Percentiles rank a stretch among this genome's conserved stretches.
phyloP scores from a whole-genome alignment of 2,797 vertebrate species.

The Xiphorhynchus erythropygius region DNA sequence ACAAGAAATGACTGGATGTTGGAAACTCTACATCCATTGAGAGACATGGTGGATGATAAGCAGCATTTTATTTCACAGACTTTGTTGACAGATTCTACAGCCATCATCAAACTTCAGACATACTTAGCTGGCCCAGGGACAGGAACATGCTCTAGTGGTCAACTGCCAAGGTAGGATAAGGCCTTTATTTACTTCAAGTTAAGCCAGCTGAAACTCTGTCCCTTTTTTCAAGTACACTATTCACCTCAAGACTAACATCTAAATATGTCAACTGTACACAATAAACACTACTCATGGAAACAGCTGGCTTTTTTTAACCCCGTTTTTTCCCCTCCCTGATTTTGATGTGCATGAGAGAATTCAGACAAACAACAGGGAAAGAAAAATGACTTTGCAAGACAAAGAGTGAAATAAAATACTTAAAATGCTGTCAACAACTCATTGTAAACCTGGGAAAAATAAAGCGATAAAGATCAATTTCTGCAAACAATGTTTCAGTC shows the following conservation, averaged over 20 bases:
- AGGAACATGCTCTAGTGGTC: background rate
- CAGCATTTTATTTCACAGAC: background rate
- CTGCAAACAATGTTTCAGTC: background rate
- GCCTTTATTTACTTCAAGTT: background rate
- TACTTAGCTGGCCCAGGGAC: background rate
- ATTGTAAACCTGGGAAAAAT: slow-evolving; percentile 18
- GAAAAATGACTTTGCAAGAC: background rate
- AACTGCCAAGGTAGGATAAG: background rate
- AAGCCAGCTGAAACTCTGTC: background rate
- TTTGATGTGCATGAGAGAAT: slow-evolving; percentile 6
- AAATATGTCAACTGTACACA: background rate
- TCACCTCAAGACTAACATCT: background rate
- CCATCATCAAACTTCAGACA: background rate
- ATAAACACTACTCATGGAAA: background rate
- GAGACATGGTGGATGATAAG: background rate
- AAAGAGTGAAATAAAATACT: slow-evolving; percentile 5
- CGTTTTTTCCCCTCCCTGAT: background rate
- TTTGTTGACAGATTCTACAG: background rate
- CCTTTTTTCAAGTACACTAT: background rate
- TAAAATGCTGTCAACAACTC: background rate
- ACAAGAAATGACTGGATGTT: background rate
- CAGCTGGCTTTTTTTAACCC: background rate
- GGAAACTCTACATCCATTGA: background rate
- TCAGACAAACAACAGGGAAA: background rate
- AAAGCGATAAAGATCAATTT: slow-evolving; percentile 2